These are phyloP conservation scores for Lepidocolaptes lacrymiger DNA, from an alignment of 2,797 vertebrate species.

Conservation along the genomic window DNA sequence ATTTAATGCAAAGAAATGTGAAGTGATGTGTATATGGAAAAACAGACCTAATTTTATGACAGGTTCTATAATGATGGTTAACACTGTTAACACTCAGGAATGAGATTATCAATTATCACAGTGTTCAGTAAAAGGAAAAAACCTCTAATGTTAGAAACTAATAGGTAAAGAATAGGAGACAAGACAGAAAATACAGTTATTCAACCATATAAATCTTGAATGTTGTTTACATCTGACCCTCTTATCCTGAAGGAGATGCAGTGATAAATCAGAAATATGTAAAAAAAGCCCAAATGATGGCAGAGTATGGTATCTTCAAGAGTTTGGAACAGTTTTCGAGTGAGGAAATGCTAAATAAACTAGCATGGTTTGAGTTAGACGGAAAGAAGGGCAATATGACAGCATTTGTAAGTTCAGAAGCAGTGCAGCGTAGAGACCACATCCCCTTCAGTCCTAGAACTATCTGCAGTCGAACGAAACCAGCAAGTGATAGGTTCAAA, in stretches of 20 bases:
- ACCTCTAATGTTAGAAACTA: accelerated
- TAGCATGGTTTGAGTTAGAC: neutral
- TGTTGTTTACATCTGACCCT: neutral
- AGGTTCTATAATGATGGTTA: neutral
- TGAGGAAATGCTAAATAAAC: neutral
- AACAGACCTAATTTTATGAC: neutral
- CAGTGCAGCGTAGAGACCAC: neutral
- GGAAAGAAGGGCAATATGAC: neutral
- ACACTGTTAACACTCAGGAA: neutral
- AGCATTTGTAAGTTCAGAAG: neutral
- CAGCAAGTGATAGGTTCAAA: neutral
- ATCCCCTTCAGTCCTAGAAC: neutral
- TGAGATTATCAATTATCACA: neutral
- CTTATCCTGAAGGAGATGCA: neutral
- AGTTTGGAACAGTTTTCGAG: neutral
- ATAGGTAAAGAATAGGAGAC: neutral
- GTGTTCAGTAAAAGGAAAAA: neutral
- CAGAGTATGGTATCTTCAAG: neutral
- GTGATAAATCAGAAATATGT: neutral
- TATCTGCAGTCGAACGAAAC: neutral
- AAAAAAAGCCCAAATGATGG: neutral
- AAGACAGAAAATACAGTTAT: neutral
- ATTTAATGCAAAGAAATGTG: neutral
- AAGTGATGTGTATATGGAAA: neutral
- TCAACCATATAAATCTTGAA: neutral